A percentile compares a stretch with the other conserved stretches of the same genome.
phyloP scores from a whole-genome alignment of 2,888 invertebrate genomes.

The Hypsopygia costalis region DNA sequence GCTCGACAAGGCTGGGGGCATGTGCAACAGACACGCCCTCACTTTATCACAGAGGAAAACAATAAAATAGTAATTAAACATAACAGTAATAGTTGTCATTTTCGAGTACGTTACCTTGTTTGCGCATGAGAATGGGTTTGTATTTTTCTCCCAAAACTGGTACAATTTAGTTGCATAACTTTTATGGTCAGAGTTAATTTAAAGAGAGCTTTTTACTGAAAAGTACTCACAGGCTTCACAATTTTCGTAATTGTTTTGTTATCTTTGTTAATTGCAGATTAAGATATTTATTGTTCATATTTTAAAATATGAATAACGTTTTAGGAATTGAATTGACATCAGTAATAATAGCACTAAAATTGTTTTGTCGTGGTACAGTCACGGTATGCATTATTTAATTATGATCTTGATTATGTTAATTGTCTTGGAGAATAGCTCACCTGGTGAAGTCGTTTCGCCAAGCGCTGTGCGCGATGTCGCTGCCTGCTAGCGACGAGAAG shows the following conservation, averaged over 20 bases:
- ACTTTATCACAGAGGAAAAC: conserved; percentile 4
- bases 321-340: too few species aligned
- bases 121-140: conserved; percentile 1
- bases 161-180: not conserved
- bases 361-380: too few species aligned
- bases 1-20: conserved; percentile 31
- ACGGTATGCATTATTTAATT: too few species aligned
- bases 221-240: too few species aligned
- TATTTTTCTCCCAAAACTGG: not conserved
- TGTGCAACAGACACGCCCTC: conserved; percentile 18
- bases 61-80: conserved; percentile 3
- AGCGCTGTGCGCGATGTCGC: conserved; percentile 60
- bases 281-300: too few species aligned
- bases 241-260: too few species aligned
- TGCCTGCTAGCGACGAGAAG: conserved; percentile 61
- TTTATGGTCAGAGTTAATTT: too few species aligned
- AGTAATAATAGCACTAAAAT: too few species aligned
- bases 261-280: too few species aligned
- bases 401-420: too few species aligned
- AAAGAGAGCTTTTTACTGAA: too few species aligned
- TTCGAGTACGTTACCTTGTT: conserved; percentile 2
- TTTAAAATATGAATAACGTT: too few species aligned
- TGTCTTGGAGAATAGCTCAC: conserved; percentile 39
- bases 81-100: not conserved
- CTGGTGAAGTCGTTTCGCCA: conserved; percentile 70